Evolutionary conservation across 2,888 invertebrate genomes (phyloP).

Genomic region (Lapara coniferarum): DNA sequence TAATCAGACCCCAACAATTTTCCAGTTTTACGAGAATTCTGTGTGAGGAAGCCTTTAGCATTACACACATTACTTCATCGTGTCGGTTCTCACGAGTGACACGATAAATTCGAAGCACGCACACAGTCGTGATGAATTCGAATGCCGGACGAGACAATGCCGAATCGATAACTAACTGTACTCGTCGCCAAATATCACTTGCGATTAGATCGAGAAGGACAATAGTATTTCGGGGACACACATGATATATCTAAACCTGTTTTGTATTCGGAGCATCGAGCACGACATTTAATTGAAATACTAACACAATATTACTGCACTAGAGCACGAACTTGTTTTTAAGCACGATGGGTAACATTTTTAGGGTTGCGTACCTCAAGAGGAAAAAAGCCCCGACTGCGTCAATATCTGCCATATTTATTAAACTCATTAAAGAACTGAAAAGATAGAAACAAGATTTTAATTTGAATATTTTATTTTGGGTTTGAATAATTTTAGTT

Average conservation of each 20-base stretch:
- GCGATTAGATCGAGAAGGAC: slow-evolving; percentile 17
- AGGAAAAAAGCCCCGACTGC: no score
- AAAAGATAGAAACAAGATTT: no score
- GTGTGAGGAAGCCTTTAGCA: slow-evolving; percentile 40
- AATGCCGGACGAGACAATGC: slow-evolving; percentile 74
- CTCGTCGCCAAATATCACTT: slow-evolving; percentile 67
- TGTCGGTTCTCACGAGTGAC: slow-evolving; percentile 69
- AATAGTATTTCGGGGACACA: slow-evolving; percentile 11
- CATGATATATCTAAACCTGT: slow-evolving; percentile 1
- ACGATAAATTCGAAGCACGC: slow-evolving; percentile 70
- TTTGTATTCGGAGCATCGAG: neutral
- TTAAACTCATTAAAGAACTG: no score
- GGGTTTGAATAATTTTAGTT: no score
- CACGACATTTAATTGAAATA: slow-evolving; percentile 5
- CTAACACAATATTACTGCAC: no score
- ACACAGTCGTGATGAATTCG: slow-evolving; percentile 51
- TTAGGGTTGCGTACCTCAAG: no score
- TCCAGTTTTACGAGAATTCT: slow-evolving; percentile 37
- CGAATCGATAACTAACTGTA: slow-evolving; percentile 80
- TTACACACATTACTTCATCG: slow-evolving; percentile 59
- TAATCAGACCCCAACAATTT: neutral
- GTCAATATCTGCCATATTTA: no score
- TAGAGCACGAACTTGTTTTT: no score
- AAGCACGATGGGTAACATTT: no score
- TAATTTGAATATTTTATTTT: no score